Evolutionary conservation across 2,797 vertebrate species (phyloP).

Genomic region (Gymnothorax javanicus): DNA sequence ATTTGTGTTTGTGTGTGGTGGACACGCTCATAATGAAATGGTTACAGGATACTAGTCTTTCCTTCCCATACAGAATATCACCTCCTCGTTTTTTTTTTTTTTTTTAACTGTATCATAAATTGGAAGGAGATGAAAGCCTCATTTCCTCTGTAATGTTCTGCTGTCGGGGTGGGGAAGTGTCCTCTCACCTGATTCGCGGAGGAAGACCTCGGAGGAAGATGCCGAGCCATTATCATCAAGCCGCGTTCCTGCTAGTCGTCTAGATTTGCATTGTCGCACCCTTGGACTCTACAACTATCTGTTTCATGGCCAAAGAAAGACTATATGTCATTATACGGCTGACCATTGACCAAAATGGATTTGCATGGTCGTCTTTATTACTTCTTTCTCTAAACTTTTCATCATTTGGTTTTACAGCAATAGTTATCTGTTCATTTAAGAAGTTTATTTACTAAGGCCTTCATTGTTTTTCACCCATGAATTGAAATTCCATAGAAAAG

Average conservation of each 20-base stretch:
- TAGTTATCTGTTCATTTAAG: not conserved
- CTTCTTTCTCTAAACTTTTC: not conserved
- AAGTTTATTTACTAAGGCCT: not conserved
- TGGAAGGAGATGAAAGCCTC: conserved; percentile 28
- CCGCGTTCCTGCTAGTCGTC: not conserved
- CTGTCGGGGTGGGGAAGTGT: not conserved
- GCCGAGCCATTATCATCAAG: not conserved
- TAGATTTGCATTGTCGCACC: not conserved
- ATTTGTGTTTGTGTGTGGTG: conserved; percentile 42
- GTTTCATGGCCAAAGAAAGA: not conserved
- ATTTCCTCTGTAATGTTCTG: conserved; percentile 22
- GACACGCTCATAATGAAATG: conserved; percentile 68
- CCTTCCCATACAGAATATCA: conserved; percentile 37
- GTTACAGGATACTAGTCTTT: conserved; percentile 51
- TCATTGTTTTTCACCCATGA: not conserved
- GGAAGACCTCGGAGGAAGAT: not conserved
- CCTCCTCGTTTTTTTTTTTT: conserved; percentile 40
- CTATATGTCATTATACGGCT: not conserved
- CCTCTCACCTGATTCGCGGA: not conserved
- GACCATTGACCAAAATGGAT: not conserved
- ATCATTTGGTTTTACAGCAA: not conserved
- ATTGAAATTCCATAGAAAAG: not conserved
- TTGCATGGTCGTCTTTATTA: not conserved
- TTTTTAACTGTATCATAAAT: conserved; percentile 37
- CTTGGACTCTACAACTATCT: not conserved